These are phyloP conservation scores for Drosophila mimica DNA, from an alignment of 2,888 invertebrate genomes.

Conservation along the genomic window DNA sequence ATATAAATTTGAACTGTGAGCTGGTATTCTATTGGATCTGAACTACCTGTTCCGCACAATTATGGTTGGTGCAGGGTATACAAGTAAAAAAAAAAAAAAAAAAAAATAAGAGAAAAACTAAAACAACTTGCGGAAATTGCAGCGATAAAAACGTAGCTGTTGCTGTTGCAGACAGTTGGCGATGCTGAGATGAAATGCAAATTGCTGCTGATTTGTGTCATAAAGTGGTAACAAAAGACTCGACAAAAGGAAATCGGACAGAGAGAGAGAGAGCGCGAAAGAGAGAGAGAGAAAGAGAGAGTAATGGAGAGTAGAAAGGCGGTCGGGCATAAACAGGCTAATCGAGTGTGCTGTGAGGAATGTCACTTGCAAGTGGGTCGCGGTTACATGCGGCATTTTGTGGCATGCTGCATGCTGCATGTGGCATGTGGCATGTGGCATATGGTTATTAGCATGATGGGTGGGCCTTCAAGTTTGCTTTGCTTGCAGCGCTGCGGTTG, in stretches of 20 bases:
- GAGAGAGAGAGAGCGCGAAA: background rate
- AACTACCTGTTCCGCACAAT: background rate
- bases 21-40: background rate
- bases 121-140: constrained; percentile 46
- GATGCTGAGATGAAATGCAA: constrained; percentile 60
- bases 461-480: constrained; percentile 15
- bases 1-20: background rate
- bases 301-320: background rate
- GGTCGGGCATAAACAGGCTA: constrained; percentile 23
- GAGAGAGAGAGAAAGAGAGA: background rate
- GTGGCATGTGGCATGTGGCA: constrained; percentile 6
- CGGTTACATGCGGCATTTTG: constrained; percentile 3
- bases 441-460: constrained; percentile 3
- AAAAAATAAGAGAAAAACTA: constrained; percentile 10
- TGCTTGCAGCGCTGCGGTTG: constrained; percentile 19
- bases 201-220: constrained; percentile 65
- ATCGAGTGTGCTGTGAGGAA: constrained; percentile 31
- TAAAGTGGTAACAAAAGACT: constrained; percentile 47
- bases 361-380: constrained; percentile 33
- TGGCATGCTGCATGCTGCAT: constrained; percentile 3
- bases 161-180: constrained; percentile 30
- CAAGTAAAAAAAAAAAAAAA: background rate
- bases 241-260: constrained; percentile 31
- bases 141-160: constrained; percentile 35
- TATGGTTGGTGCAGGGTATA: background rate